Evolutionary conservation across 2,888 invertebrate genomes (phyloP), one percentile per base, ranked within the genome.

Genomic region (Rotaria macrura): DNA sequence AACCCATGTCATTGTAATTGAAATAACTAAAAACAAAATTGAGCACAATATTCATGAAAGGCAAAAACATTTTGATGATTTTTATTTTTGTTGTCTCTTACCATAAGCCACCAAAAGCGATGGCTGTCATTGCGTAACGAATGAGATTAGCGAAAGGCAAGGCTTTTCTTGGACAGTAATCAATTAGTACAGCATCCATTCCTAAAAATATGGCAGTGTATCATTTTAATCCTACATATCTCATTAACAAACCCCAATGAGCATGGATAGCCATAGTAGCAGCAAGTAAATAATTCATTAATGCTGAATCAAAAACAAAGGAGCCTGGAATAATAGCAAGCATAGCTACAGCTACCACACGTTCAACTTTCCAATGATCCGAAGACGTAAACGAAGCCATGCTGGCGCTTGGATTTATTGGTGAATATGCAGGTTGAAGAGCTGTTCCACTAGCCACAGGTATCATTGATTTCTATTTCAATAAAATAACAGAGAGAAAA

Each of bases 81-180:
- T 43, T 43, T 47, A 3, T 52, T 23, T 23, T 20, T 52, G 14
- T 34, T 65, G 0, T 7, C 3, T 34, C 65, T 65, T 65, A 65
- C 65, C 34, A 84, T 25, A 86, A 43, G 55, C 86, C 86, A 83
- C 74, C 57, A 79, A 86, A 86, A 79, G 84, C 84, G 17, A 86
- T 49, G 25, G 83, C n/a, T 57, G 86, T 72, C 47, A 74, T 43
- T 12, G 74, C 29, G 34, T 84, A 84, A n/a, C 74, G 49, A 14
- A 86, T 17, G 7, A 25, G 49, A 47, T 84, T 40, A n/a, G 40
- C 86, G 1, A 79, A 79, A n/a, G 79, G 79, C 17, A 79, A 43
- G 12, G 79, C 79, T 40, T 38, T 25, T 79, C 79, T 40, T n/a
- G 79, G 79, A 43, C 79, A 79, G n/a, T 79, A 79, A 79, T 79